A percentile compares a stretch with the other conserved stretches of the same genome.
phyloP scores from a whole-genome alignment of 2,888 invertebrate species.

The Elysia crispata region DNA sequence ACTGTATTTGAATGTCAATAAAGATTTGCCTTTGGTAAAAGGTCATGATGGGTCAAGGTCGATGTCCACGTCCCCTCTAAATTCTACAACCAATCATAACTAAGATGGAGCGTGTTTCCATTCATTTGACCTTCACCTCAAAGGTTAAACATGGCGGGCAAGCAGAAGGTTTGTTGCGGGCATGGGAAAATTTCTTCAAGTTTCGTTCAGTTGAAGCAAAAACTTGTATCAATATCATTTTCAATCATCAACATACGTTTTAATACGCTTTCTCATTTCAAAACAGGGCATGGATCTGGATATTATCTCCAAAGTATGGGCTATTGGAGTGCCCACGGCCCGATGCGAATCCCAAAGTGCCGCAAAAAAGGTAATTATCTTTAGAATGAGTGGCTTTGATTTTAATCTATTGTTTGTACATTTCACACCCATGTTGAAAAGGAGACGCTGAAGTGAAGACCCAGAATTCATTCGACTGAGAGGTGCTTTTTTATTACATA shows the following conservation, averaged over 20 bases:
- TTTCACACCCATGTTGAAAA: too few relatives aligned
- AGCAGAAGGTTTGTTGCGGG: slow-evolving; percentile 40
- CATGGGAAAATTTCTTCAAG: too few relatives aligned
- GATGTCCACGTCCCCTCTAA: slow-evolving; percentile 30
- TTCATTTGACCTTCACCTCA: slow-evolving; percentile 54
- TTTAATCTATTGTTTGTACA: too few relatives aligned
- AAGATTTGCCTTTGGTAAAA: too few relatives aligned
- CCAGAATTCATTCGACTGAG: too few relatives aligned
- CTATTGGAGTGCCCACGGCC: slow-evolving; percentile 58
- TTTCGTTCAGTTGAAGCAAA: too few relatives aligned
- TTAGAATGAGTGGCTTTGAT: too few relatives aligned
- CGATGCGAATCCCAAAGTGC: slow-evolving; percentile 58
- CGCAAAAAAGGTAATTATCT: too few relatives aligned
- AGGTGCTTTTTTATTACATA: too few relatives aligned
- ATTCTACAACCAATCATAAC: slow-evolving; percentile 45
- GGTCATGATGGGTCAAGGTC: slow-evolving; percentile 45
- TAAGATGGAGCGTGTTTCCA: slow-evolving; percentile 41
- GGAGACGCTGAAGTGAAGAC: too few relatives aligned
- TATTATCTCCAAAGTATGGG: slow-evolving; percentile 64
- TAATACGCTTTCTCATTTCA: neutral
- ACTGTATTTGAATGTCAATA: too few relatives aligned
- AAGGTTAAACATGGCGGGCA: slow-evolving; percentile 58
- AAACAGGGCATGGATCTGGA: slow-evolving; percentile 62
- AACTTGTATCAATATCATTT: too few relatives aligned
- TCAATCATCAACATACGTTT: neutral